Evolutionary conservation across 1,140 invertebrate species (phyloP), one percentile per base, ranked within the genome.

Genomic region (Mesaphorura yosii): DNA sequence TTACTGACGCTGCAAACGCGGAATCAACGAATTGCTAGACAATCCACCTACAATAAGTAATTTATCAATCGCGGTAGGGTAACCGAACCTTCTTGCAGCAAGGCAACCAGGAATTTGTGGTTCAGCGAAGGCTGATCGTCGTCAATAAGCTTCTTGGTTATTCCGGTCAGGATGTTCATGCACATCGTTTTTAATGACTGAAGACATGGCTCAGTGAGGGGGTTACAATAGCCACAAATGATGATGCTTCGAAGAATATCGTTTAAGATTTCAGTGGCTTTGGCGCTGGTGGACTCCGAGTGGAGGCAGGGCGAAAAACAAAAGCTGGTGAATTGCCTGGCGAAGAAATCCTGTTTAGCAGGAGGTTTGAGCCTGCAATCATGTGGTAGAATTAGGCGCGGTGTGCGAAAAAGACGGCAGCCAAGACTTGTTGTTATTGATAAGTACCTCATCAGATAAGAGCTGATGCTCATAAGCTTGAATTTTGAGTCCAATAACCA

Each of bases 381-480:
- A 54, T 29, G 25, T 37, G 48, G 22, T 48, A n/a, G 38, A 17
- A 19, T 42, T 10, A 51, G 15, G 10, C 34, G 22, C 14, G n/a
- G 19, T 45, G 10, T 12, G n/a, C 12, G 22, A 34, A 7, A 22
- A 48, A 10, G 15, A 34, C 27, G 12, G 6, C 19, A 20, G 26
- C 38, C 7, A 6, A 4, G 34, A 39, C 31, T 41, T n/a, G 51
- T 46, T 61, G 29, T n/a, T n/a, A n/a, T n/a, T n/a, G n/a, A n/a
- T n/a, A n/a, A n/a, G n/a, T n/a, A 58, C 56, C 34, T 51, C 38
- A 58, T 58, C 26, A 62, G 17, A 45, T 62, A 62, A 14, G 37
- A 41, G 2, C n/a, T 53, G 17, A 57, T 15, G 39, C 26, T 20
- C 42, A 52, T 14, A 3, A 62, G 15, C 20, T 55, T 28, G 27